Conservation (phyloP, 2,113 vertebrate species). For the Pseudorasbora parva region DNA sequence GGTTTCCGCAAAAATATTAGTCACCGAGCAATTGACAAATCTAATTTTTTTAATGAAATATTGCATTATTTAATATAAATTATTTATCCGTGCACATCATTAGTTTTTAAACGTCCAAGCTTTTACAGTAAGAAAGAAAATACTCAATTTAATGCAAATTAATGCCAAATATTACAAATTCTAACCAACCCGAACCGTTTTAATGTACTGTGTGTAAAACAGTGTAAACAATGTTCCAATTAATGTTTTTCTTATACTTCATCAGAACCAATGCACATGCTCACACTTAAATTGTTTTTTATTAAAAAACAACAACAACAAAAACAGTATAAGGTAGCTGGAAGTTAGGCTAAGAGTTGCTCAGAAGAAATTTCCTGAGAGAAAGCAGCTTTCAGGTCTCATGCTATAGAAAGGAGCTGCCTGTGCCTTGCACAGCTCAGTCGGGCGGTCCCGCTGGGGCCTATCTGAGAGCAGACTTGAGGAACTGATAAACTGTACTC, state of each 20-base stretch:
- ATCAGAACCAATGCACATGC: neutral
- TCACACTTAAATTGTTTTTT: neutral
- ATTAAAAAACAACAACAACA: too few relatives aligned
- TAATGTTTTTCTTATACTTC: neutral
- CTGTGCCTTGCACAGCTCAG: conserved; percentile 36
- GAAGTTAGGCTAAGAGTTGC: neutral
- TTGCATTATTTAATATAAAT: too few relatives aligned
- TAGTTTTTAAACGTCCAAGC: too few relatives aligned
- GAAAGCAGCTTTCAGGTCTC: neutral
- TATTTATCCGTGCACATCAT: too few relatives aligned
- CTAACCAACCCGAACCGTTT: neutral
- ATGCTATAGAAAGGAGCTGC: neutral
- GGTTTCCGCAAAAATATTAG: too few relatives aligned
- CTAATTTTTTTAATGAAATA: too few relatives aligned
- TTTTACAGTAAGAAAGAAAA: too few relatives aligned
- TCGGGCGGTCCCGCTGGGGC: neutral
- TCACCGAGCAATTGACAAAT: too few relatives aligned
- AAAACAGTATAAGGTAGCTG: neutral
- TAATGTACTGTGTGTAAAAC: neutral
- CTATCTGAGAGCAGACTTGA: conserved; percentile 9
- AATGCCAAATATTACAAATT: neutral
- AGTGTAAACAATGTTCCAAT: neutral
- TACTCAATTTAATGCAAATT: neutral
- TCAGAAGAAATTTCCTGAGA: neutral
- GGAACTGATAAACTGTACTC: conserved; percentile 21